These are phyloP conservation scores for Lycia hirtaria DNA, from an alignment of 2,888 invertebrate species.

Conservation along the genomic window DNA sequence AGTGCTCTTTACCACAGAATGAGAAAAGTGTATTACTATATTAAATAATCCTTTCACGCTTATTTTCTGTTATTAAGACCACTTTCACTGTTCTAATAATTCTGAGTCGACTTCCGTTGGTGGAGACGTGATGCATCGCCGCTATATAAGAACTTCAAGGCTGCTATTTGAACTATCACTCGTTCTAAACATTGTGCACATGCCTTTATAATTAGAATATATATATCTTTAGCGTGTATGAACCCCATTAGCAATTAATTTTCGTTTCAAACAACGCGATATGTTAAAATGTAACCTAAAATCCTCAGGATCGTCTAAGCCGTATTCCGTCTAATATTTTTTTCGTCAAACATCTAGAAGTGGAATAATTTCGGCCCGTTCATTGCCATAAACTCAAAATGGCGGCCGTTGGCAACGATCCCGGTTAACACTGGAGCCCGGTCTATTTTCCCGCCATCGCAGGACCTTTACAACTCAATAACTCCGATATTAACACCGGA, in stretches of 20 bases:
- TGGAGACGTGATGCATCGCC: no score
- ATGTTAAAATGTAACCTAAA: neutral
- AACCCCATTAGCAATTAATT: neutral
- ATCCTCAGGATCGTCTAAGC: no score
- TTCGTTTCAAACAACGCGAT: neutral
- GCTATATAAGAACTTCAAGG: no score
- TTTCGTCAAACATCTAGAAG: constrained; percentile 9
- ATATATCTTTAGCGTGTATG: neutral
- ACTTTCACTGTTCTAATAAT: no score
- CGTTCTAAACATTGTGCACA: no score
- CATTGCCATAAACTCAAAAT: constrained; percentile 27
- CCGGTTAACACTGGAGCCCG: neutral
- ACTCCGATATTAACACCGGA: constrained; percentile 29
- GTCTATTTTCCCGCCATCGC: constrained; percentile 22
- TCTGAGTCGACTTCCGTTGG: no score
- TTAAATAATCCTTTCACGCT: no score
- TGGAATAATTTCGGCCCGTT: constrained; percentile 13
- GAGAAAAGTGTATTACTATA: no score
- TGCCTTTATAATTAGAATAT: no score
- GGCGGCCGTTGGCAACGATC: constrained; percentile 16
- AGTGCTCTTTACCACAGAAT: no score
- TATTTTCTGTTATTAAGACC: no score
- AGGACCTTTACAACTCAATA: constrained; percentile 32
- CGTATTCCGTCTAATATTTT: neutral
- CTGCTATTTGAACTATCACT: no score